Conservation (phyloP, 92 coral and sea anemone species). For the Diadumene lineata region DNA sequence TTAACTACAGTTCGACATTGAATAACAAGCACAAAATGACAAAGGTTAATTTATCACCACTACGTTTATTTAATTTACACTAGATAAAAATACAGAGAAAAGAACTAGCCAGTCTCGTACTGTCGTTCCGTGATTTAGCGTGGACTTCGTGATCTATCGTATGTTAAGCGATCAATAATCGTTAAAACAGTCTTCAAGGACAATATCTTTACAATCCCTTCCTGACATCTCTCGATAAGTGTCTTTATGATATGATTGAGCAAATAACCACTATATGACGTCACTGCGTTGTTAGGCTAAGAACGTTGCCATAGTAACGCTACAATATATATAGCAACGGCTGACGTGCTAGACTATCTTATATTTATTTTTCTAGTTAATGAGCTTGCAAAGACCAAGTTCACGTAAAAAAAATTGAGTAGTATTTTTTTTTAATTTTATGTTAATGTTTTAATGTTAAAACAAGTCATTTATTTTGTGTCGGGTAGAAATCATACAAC, state of each 20-base stretch:
- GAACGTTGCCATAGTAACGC: conserved; percentile 2
- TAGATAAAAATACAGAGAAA: no score
- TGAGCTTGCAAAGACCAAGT: neutral
- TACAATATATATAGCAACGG: conserved; percentile 8
- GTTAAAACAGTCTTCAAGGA: conserved; percentile 11
- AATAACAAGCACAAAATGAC: no score
- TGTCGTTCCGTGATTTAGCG: conserved; percentile 2
- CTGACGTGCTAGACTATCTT: neutral
- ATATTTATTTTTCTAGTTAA: conserved; percentile 1
- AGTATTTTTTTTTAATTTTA: no score
- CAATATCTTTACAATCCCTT: neutral
- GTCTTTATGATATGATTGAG: neutral
- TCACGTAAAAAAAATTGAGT: no score
- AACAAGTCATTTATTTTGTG: no score
- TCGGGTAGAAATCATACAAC: no score
- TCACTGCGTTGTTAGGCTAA: neutral
- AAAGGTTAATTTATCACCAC: no score
- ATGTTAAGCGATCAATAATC: neutral
- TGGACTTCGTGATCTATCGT: neutral
- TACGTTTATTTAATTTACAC: no score
- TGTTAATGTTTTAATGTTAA: no score
- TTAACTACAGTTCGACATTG: no score
- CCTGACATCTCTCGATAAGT: conserved; percentile 3
- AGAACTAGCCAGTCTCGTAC: no score
- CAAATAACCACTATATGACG: neutral